These are phyloP conservation scores for Calidris pygmaea DNA, from an alignment of 2,113 vertebrate genomes.

Conservation along the genomic window DNA sequence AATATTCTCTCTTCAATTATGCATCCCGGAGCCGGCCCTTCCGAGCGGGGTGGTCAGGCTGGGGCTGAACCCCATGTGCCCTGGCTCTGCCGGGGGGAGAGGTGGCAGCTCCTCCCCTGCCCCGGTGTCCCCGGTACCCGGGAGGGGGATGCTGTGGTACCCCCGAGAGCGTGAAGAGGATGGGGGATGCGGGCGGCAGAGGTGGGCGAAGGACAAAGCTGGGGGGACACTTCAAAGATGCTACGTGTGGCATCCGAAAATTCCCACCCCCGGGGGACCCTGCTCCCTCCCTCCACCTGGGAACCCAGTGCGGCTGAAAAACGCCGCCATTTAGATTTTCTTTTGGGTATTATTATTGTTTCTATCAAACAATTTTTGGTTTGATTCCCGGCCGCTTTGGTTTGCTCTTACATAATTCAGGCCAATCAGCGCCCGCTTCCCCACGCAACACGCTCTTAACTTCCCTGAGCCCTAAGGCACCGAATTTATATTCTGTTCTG, in stretches of 20 bases:
- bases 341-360: conserved; percentile 50
- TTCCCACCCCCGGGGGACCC: fast-evolving
- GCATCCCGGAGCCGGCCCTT: fast-evolving
- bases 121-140: fast-evolving
- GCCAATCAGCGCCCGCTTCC: neutral
- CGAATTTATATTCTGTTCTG: conserved; percentile 42
- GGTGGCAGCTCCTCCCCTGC: neutral
- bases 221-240: no score
- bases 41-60: neutral
- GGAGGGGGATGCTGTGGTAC: neutral
- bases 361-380: neutral
- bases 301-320: neutral
- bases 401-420: conserved; percentile 57
- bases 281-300: neutral
- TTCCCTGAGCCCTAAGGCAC: conserved; percentile 47
- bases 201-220: no score
- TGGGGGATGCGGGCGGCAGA: no score
- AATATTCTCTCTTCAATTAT: neutral
- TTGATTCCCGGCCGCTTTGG: neutral
- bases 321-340: neutral
- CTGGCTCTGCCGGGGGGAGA: neutral
- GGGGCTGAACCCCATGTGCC: neutral
- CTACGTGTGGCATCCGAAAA: fast-evolving
- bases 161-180: no score
- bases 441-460: neutral